Percentiles rank a stretch among this genome's conserved stretches.
phyloP scores from a whole-genome alignment of 2,888 invertebrate genomes.

The Isotomurus palustris region DNA sequence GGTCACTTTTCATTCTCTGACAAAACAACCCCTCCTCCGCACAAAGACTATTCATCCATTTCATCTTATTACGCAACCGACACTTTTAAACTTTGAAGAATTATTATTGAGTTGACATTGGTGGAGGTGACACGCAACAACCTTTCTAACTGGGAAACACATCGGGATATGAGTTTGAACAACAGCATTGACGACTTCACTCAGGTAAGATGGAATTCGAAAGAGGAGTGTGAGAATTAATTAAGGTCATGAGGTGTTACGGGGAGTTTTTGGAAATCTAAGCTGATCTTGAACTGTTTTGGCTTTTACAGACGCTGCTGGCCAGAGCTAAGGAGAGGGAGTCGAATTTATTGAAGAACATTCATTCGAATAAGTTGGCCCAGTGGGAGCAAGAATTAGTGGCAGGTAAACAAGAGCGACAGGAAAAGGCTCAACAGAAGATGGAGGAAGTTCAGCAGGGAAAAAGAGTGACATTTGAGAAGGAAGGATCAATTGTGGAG shows the following conservation, averaged over 20 bases:
- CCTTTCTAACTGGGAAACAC: too few species aligned
- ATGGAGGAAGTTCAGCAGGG: not conserved
- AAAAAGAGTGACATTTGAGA: not conserved
- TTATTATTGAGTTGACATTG: too few species aligned
- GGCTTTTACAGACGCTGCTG: not conserved
- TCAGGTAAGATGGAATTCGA: not conserved
- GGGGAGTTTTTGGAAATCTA: conserved; percentile 2
- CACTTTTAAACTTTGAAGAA: too few species aligned
- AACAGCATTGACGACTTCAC: not conserved
- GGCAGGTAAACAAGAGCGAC: not conserved
- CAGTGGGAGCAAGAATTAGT: not conserved
- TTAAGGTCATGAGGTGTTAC: not conserved
- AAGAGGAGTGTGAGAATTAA: too few species aligned
- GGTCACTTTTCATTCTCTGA: too few species aligned
- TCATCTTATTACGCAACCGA: too few species aligned
- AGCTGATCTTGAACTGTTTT: not conserved
- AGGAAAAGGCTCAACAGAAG: not conserved
- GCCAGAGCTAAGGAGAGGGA: conserved; percentile 17
- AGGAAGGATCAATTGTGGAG: not conserved
- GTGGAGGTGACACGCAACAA: too few species aligned
- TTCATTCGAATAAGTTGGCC: not conserved
- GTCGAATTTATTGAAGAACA: not conserved
- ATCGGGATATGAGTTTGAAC: too few species aligned
- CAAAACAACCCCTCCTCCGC: too few species aligned
- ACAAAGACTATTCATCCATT: too few species aligned